Base-by-base conservation (phyloP, 2,113 vertebrate species). In the Epinephelus moara region DNA sequence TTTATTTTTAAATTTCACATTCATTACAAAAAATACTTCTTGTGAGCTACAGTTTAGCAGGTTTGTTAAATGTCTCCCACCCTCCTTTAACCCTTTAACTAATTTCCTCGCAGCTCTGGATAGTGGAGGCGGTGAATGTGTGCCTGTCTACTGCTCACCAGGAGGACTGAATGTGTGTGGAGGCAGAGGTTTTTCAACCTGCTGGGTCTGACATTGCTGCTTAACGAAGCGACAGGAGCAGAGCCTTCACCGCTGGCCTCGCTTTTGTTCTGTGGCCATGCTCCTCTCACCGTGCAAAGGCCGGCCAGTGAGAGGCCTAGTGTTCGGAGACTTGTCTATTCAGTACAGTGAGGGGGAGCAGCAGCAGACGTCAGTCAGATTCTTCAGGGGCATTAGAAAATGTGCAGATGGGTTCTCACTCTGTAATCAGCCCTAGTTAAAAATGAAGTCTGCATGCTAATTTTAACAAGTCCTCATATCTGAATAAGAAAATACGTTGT, bases 221-320 rank as follows among this genome's bases (percentile, higher is more conserved):
- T 64, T 90, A 90, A 88, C 90, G 90, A 91, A 85, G 88, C 88
- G 85, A 76, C 61, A 64, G 74, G 62, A 80, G 21, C 88, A 69
- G 77, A 84, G 88, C 75, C 67, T 61, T 59, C 69, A 79, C 78
- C 78, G 25, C 88, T 85, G 78, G 87, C 86, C 75, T 59, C 17
- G 23, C 84, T 60, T 82, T 91, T 90, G 81, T 88, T 79, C 9
- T 3, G 78, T 40, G 75, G 59, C 80, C 21, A 4, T 17, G 52
- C 70, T 77, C 53, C 56, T 78, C 76, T 80, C 62, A 8, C 69
- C 4, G 30, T 40, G 81, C 52, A 47, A 52, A 81, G 75, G 77
- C 74, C 7, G 74, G 75, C 78, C 64, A 40, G 69, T 52, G 78
- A 84, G 85, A 82, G 73, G 78, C 78, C 71, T 62, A 80, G 80